Evolutionary conservation across 2,113 vertebrate species (phyloP).

Genomic region (Anhinga anhinga): DNA sequence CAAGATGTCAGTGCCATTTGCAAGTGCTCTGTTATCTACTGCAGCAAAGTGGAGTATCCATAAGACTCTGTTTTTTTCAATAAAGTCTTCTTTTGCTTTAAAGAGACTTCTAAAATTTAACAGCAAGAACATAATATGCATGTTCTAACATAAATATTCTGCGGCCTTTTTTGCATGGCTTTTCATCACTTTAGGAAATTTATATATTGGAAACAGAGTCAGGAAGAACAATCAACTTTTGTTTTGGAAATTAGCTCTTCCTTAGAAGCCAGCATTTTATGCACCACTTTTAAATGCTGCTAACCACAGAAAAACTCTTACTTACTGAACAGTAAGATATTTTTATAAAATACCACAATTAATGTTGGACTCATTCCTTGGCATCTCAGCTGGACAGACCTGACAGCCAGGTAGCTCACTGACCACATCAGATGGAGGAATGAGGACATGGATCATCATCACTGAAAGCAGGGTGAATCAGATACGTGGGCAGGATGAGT

Average conservation of each 20-base stretch:
- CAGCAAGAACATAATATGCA: background rate
- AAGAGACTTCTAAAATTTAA: background rate
- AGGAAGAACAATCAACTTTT: background rate
- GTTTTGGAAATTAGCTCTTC: background rate
- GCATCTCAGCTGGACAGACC: background rate
- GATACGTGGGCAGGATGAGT: background rate
- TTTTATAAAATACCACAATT: background rate
- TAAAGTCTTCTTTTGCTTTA: background rate
- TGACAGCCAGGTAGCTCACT: background rate
- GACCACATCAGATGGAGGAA: background rate
- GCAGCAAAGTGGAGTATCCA: background rate
- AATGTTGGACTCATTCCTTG: background rate
- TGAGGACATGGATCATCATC: rapidly evolving
- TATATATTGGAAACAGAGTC: background rate
- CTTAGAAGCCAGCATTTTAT: background rate
- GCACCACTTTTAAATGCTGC: background rate
- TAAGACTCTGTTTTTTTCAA: background rate
- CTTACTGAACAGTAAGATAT: background rate
- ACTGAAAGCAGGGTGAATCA: background rate
- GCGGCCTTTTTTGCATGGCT: background rate
- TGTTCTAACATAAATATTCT: background rate
- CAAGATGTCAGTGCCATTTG: background rate
- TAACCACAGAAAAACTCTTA: background rate
- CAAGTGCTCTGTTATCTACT: background rate
- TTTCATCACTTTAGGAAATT: background rate